These are phyloP conservation scores for Chrysolina oricalcia DNA, from an alignment of 2,888 invertebrate species.

Conservation along the genomic window DNA sequence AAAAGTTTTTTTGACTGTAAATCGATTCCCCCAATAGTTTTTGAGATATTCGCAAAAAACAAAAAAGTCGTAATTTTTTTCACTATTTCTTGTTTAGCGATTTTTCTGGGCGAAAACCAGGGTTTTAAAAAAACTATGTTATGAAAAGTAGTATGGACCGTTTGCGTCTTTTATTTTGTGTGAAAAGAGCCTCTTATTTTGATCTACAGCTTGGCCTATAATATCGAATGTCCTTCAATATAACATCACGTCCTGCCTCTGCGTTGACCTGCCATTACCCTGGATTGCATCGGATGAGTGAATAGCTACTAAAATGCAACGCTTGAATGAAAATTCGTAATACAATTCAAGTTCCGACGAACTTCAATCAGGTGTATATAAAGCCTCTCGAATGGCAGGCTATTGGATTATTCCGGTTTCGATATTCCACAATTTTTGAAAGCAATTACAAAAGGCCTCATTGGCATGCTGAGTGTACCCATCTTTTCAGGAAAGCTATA, in stretches of 20 bases:
- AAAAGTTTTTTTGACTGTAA: no score
- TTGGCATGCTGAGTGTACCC: slow-evolving; percentile 53
- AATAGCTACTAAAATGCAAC: slow-evolving; percentile 53
- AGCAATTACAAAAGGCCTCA: slow-evolving; percentile 57
- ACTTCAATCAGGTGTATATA: slow-evolving; percentile 59
- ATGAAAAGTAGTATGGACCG: no score
- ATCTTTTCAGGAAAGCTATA: slow-evolving; percentile 44
- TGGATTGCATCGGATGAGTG: slow-evolving; percentile 34
- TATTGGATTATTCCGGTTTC: slow-evolving; percentile 55
- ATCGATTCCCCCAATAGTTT: no score
- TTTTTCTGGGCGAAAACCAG: no score
- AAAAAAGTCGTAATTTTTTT: no score
- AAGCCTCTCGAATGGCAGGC: slow-evolving; percentile 43
- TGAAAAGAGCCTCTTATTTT: no score
- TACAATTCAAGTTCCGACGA: slow-evolving; percentile 52
- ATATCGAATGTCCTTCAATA: not conserved
- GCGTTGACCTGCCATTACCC: slow-evolving; percentile 30
- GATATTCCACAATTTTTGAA: slow-evolving; percentile 56
- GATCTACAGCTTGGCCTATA: no score
- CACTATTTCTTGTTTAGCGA: no score
- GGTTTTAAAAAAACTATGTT: no score
- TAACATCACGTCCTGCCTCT: not conserved
- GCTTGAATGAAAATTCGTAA: slow-evolving; percentile 54
- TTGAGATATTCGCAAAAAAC: no score
- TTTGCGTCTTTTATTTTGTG: no score